Conservation (phyloP, 2,888 invertebrate genomes). For the Ariolimax columbianus region DNA sequence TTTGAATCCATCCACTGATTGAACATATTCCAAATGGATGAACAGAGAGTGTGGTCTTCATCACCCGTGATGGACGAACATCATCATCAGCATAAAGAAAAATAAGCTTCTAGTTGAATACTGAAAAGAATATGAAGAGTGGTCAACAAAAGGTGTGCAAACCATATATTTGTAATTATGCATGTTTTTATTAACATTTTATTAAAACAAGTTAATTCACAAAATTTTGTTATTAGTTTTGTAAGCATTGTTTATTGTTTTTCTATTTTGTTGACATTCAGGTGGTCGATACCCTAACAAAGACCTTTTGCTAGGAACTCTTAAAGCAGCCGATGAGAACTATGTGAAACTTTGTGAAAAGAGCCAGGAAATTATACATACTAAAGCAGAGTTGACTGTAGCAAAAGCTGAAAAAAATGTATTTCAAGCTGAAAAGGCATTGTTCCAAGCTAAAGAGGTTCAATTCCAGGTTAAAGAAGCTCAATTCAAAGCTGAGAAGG, state of each 20-base stretch:
- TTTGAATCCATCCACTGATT: too few species aligned
- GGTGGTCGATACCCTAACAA: conserved; percentile 54
- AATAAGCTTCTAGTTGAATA: too few species aligned
- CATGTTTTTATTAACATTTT: too few species aligned
- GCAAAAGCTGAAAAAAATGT: conserved; percentile 36
- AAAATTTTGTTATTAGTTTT: background rate
- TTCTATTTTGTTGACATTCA: conserved; percentile 7
- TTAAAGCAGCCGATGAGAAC: conserved; percentile 55
- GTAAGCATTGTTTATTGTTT: background rate
- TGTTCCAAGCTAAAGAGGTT: conserved; percentile 21
- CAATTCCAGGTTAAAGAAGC: conserved; percentile 20
- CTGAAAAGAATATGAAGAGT: too few species aligned
- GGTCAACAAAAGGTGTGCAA: too few species aligned
- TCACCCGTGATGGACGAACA: too few species aligned
- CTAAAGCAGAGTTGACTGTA: conserved; percentile 8
- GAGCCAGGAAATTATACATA: conserved; percentile 45
- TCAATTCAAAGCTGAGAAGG: conserved; percentile 22
- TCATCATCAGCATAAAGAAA: too few species aligned
- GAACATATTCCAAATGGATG: too few species aligned
- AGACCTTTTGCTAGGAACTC: conserved; percentile 50
- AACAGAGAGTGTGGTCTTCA: too few species aligned
- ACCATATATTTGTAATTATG: too few species aligned
- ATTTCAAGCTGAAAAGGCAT: conserved; percentile 1
- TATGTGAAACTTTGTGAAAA: conserved; percentile 47
- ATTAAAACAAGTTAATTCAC: background rate